Base-by-base conservation (phyloP, 1,140 invertebrate species). In the Chelonus insularis region DNA sequence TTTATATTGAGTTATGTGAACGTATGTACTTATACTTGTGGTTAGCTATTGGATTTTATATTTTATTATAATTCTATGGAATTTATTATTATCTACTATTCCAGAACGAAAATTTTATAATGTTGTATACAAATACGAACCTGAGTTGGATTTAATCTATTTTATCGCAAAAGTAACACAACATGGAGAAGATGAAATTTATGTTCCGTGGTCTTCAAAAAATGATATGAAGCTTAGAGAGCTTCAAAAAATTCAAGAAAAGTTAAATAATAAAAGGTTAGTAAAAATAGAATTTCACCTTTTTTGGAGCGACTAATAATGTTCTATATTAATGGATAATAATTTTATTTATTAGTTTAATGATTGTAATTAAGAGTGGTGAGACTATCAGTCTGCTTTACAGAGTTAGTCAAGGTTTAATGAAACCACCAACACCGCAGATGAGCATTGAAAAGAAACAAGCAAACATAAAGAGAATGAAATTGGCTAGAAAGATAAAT, bases 1-100 rank as follows among this genome's bases (percentile, higher is more conserved):
- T 76, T 12, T 82, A 81, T 21, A 78, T 81, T 43, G 78, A 81
- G 68, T 43, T 82, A 37, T 82, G 79, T 37, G 79, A 82, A 77
- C 75, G 79, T 81, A 75, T 67, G 23, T 50, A 23, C 11, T 45
- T 45, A 11, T 45, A 1, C n/a, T n/a, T n/a, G n/a, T n/a, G n/a
- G n/a, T n/a, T n/a, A n/a, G n/a, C n/a, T n/a, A n/a, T n/a, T n/a
- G n/a, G n/a, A n/a, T 45, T 20, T 45, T 21, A 2, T 9, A 45
- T 21, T 45, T 11, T 45, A 9, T 18, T 16, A 16, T 16, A 6
- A 18, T 1, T 18, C 8, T n/a, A 39, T n/a, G 7, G 36, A 39
- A 1, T 39, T 39, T 12, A 5, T 39, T n/a, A 39, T n/a, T 45
- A 11, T 7, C 23, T 52, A 32, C 41, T 20, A 11, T 50, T 50